Base-by-base conservation (phyloP, 2,888 invertebrate species). In the Ectemnius lituratus region DNA sequence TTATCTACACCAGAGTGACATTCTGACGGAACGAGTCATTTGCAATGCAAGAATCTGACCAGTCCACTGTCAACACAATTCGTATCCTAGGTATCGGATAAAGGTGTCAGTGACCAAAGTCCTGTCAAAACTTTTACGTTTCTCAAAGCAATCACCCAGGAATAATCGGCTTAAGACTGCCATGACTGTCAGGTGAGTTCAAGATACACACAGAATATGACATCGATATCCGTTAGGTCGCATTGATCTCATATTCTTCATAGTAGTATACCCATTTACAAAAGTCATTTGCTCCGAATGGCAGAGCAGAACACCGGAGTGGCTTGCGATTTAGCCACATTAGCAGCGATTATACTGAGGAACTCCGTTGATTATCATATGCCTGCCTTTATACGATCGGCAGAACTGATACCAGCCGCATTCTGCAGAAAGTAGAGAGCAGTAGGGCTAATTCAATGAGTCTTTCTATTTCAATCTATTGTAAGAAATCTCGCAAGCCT, bases 11-110 rank as follows among this genome's bases (percentile, higher is more conserved):
- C 0, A 23, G 37, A 37, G 5, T 37, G 37, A 6, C 37, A 28
- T 16, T 56, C 60, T 61, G 58, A 46, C 58, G 63, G 2, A 60
- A 60, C 59, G 46, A 62, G 45, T 57, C 63, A 64, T 62, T 78
- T 61, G 59, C 23, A 16, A 8, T 2, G 37, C 20, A 16, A 37
- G 61, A 69, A 63, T 67, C 47, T 52, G 49, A 62, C 45, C 49
- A 16, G n/a, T 16, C 46, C 63, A 45, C 20, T 58, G 11, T 45
- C 27, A 8, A 27, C n/a, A 56, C 57, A 37, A 71, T 64, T 67
- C 58, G 58, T 52, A 18, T 13, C n/a, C 18, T 18, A 60, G n/a
- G 14, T n/a, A 16, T 27, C 28, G n/a, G 14, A 14, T 14, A 14
- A 37, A 27, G 37, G 37, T 11, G 11, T 37, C 37, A 37, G 37